Evolutionary conservation across 2,888 invertebrate genomes (phyloP).

Genomic region (Abrostola tripartita): DNA sequence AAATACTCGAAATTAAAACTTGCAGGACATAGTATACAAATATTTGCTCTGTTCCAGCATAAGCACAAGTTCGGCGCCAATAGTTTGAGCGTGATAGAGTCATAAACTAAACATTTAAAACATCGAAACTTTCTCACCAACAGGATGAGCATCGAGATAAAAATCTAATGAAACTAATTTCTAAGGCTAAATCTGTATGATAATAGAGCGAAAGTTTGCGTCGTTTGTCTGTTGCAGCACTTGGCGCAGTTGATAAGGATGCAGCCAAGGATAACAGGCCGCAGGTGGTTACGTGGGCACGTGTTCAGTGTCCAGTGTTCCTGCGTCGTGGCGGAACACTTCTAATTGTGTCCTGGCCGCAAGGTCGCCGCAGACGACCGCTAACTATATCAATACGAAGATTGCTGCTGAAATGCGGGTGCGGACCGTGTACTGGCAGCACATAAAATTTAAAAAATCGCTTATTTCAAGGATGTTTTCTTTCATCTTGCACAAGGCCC

Average conservation of each 20-base stretch:
- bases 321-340: conserved; percentile 67
- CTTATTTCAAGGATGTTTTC: background rate
- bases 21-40: background rate
- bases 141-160: conserved; percentile 1
- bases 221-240: background rate
- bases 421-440: conserved; percentile 58
- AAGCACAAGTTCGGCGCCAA: background rate
- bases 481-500: background rate
- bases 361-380: conserved; percentile 73
- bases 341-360: conserved; percentile 76
- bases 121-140: background rate
- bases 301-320: conserved; percentile 59
- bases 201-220: conserved; percentile 16
- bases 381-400: conserved; percentile 81
- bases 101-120: background rate
- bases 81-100: background rate
- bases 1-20: too few species aligned
- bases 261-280: conserved; percentile 63
- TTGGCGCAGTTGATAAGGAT: conserved; percentile 64
- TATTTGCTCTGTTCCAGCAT: background rate
- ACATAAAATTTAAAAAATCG: conserved; percentile 38
- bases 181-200: background rate
- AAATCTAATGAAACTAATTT: conserved; percentile 8
- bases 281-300: conserved; percentile 56
- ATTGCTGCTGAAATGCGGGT: conserved; percentile 80